phyloP scores from a whole-genome alignment of 1,140 invertebrate genomes.

The Elysia chlorotica region DNA sequence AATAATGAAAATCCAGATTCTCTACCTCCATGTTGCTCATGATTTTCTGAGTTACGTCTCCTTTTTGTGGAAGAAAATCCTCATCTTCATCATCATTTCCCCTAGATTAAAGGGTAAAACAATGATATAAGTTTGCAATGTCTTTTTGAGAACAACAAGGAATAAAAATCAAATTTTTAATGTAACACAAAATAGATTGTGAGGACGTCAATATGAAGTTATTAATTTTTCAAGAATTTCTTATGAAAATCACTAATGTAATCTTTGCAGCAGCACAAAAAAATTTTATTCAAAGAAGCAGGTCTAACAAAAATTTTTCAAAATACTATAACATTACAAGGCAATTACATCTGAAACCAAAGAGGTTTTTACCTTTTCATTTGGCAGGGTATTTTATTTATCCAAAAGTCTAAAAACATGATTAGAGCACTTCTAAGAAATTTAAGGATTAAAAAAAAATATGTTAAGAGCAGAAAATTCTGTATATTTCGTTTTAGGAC shows the following conservation, averaged over 20 bases:
- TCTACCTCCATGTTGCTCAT: slow-evolving; percentile 9
- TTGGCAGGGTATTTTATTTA: neutral
- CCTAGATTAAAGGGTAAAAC: slow-evolving; percentile 1
- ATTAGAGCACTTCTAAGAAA: neutral
- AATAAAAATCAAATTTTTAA: neutral
- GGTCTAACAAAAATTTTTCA: too few species aligned
- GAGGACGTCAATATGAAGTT: too few species aligned
- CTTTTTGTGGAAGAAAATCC: neutral
- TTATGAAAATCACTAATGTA: too few species aligned
- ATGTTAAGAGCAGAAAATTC: neutral
- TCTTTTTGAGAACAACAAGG: slow-evolving; percentile 1
- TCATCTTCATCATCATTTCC: slow-evolving; percentile 13
- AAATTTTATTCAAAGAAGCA: too few species aligned
- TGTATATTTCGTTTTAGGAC: neutral
- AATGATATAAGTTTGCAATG: too few species aligned
- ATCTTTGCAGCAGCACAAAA: too few species aligned
- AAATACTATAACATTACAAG: too few species aligned
- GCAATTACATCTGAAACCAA: too few species aligned
- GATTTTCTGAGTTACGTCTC: neutral
- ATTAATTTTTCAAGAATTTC: too few species aligned
- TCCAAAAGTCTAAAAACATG: neutral
- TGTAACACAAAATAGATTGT: too few species aligned
- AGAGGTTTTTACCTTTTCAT: too few species aligned
- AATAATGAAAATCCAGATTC: neutral
- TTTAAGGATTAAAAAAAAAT: neutral